These are phyloP conservation scores for Lycorma delicatula DNA, from an alignment of 1,140 invertebrate genomes.

Conservation along the genomic window DNA sequence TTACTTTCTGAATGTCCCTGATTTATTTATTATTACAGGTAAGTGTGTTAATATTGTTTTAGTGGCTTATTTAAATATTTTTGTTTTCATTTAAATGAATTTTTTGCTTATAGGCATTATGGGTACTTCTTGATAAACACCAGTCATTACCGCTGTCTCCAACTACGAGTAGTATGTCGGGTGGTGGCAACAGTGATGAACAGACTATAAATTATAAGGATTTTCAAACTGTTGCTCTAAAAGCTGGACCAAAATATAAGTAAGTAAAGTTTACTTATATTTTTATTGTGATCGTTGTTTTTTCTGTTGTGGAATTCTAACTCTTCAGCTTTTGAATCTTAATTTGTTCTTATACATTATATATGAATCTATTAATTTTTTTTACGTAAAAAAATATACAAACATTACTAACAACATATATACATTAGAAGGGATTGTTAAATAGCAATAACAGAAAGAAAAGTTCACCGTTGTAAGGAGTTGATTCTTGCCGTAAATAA, in stretches of 20 bases:
- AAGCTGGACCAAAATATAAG: conserved; percentile 62
- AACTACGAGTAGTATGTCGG: too few relatives aligned
- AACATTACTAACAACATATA: not conserved
- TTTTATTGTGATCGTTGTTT: not conserved
- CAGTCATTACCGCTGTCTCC: conserved; percentile 53
- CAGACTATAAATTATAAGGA: conserved; percentile 78
- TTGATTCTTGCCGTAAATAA: too few relatives aligned
- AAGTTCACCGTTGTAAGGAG: too few relatives aligned
- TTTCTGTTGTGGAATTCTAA: not conserved
- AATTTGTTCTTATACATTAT: not conserved
- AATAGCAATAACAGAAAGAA: too few relatives aligned
- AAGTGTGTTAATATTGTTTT: too few relatives aligned
- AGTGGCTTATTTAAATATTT: too few relatives aligned
- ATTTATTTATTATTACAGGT: too few relatives aligned
- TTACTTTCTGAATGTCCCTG: too few relatives aligned
- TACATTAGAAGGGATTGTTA: not conserved
- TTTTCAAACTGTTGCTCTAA: conserved; percentile 63
- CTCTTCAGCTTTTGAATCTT: not conserved
- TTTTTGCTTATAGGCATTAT: conserved; percentile 49
- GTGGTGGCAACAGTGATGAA: conserved; percentile 59
- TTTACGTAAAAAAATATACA: not conserved
- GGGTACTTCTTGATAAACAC: conserved; percentile 72
- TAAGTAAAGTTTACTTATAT: conserved; percentile 25
- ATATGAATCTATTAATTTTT: not conserved
- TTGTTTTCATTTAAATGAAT: too few relatives aligned